Evolutionary conservation across 2,888 invertebrate species (phyloP).

Genomic region (Danaus chrysippus): DNA sequence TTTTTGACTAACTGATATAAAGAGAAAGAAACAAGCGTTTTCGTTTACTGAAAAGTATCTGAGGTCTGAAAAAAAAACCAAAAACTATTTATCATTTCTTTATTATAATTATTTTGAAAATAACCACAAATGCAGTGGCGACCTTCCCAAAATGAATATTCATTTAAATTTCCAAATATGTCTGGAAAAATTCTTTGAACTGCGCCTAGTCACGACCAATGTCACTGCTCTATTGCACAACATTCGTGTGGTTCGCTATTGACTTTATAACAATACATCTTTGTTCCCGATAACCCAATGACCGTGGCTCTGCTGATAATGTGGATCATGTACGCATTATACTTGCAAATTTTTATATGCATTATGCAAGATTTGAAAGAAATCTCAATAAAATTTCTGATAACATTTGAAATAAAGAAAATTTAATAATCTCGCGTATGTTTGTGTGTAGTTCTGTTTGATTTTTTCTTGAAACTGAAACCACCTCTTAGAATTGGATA

Average conservation of each 20-base stretch:
- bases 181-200: constrained; percentile 2
- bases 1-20: too few species aligned
- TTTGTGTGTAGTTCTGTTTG: too few species aligned
- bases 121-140: too few species aligned
- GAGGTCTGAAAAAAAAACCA: too few species aligned
- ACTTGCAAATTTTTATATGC: not conserved
- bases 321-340: constrained; percentile 7
- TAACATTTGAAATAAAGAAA: too few species aligned
- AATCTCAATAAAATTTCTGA: not conserved
- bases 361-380: constrained; percentile 3
- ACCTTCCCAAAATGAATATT: constrained; percentile 16
- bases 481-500: too few species aligned
- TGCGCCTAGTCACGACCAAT: not conserved
- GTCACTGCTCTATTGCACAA: constrained; percentile 1
- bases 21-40: too few species aligned
- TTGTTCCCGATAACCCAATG: constrained; percentile 13
- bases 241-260: not conserved
- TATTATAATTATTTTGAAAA: too few species aligned
- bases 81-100: too few species aligned
- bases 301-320: constrained; percentile 10
- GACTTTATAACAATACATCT: constrained; percentile 6
- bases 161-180: not conserved
- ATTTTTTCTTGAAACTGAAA: too few species aligned
- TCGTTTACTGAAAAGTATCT: too few species aligned
- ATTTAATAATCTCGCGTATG: too few species aligned